Evolutionary conservation across 2,888 invertebrate species (phyloP), one percentile per base, ranked within the genome.

Genomic region (Steinernema carpocapsae): DNA sequence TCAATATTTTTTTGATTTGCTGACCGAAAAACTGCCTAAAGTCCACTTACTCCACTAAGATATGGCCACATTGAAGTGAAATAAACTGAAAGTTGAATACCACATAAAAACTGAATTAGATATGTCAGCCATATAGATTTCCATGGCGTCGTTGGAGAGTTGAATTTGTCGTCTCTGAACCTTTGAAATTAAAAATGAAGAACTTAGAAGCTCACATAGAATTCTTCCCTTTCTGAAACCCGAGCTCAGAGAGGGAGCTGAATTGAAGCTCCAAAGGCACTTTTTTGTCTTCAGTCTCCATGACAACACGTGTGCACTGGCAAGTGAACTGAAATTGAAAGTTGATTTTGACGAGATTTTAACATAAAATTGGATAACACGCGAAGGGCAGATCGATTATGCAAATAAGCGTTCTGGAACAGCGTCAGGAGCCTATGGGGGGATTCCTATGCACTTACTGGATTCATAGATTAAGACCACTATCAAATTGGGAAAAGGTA

Each of bases 61-160:
- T 78, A 80, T 1, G 80, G 80, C 80, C 80, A 80, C 79, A 80
- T 78, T 6, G 77, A 77, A 78, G 79, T 80, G 75, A 79, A 80
- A 64, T 77, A 80, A 2, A 80, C 77, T 10, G 76, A 79, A 73
- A 79, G 76, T 52, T 82, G 81, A 42, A 80, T 70, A n/a, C 80
- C 80, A 2, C 77, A 70, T 0, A 82, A 48, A 14, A 76, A 51
- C n/a, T 79, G 72, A 17, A 81, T 74, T 72, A 78, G 72, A 1
- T 76, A 45, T 10, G 78, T 73, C 7, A 78, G 75, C 59, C 79
- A 78, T n/a, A 81, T 77, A 0, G 79, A 79, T 24, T 32, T 46
- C 81, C 81, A 81, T 72, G 79, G 79, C 17, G 81, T 81, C 71
- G 77, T 37, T 1, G 76, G 42, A 22, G 72, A 73, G 24, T 73